Evolutionary conservation across 2,797 vertebrate genomes (phyloP), one percentile per base, ranked within the genome.

Genomic region (Paratrypauchen microcephalus): DNA sequence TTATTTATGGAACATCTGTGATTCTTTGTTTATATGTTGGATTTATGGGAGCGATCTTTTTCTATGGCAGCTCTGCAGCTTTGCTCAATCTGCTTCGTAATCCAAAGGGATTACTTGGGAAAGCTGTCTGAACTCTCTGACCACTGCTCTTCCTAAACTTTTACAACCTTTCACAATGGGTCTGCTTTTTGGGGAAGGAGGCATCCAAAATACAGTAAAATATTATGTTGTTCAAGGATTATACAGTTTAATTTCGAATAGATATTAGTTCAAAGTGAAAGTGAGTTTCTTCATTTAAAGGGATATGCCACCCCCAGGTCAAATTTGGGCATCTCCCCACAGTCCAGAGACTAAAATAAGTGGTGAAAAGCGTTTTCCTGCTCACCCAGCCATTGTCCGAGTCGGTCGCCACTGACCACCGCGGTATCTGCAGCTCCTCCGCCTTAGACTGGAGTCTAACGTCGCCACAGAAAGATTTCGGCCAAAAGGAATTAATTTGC

Each of bases 71-170:
- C 70, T 83, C 83, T 71, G 54, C 73, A 68, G 85, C 65, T 89
- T 86, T 87, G 74, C 81, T 86, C 87, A 90, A 91, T 89, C 91
- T 90, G 87, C 77, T 83, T 69, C 58, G 52, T 92, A 91, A 92
- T 92, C 90, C 86, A 82, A 48, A 26, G 28, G 89, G 90, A 92
- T 92, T 92, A 92, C 64, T 77, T 67, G 24, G 24, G 58, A 88
- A 91, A 86, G 74, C 86, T 76, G 82, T 73, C 73, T 87, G 83
- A 87, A 86, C 84, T 87, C 85, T 74, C 66, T 81, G 80, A 88
- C 84, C 70, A 71, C 26, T 19, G 19, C 61, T 56, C 26, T 28
- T 16, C 68, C 54, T 59, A 52, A 71, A 75, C 59, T 74, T 69
- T 64, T 48, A 48, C 61, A 63, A 63, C 41, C 23, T 64, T 66